phyloP scores from a whole-genome alignment of 2,113 vertebrate species.

The Empidonax alnorum region DNA sequence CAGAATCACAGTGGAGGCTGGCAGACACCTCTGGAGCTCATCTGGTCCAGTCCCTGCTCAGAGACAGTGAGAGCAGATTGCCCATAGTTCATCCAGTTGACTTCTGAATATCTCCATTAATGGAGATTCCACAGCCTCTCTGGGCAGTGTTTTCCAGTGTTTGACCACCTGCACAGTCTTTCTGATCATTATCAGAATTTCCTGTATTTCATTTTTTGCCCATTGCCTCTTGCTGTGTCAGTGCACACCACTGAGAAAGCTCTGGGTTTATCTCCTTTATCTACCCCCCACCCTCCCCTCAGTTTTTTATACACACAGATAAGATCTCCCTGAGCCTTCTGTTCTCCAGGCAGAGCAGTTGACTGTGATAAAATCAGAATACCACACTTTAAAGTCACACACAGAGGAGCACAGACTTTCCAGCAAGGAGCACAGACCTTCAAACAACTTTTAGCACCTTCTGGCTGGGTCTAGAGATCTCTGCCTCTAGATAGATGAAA shows the following conservation, averaged over 20 bases:
- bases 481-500: neutral
- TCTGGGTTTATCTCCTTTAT: neutral
- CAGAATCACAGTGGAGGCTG: fast-evolving
- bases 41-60: neutral
- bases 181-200: neutral
- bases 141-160: neutral
- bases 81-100: neutral
- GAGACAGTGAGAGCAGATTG: neutral
- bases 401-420: neutral
- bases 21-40: neutral
- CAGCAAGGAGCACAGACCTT: neutral
- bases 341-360: neutral
- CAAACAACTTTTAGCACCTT: neutral
- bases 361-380: neutral
- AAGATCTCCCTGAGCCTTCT: neutral
- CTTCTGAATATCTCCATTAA: neutral
- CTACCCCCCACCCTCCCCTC: neutral
- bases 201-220: neutral
- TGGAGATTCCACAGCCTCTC: neutral
- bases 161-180: neutral
- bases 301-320: neutral
- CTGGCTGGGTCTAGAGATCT: neutral
- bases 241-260: neutral
- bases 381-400: neutral
- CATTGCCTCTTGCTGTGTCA: neutral